Base-by-base conservation (phyloP, 2,888 invertebrate genomes). In the Lochmaea crataegi region DNA sequence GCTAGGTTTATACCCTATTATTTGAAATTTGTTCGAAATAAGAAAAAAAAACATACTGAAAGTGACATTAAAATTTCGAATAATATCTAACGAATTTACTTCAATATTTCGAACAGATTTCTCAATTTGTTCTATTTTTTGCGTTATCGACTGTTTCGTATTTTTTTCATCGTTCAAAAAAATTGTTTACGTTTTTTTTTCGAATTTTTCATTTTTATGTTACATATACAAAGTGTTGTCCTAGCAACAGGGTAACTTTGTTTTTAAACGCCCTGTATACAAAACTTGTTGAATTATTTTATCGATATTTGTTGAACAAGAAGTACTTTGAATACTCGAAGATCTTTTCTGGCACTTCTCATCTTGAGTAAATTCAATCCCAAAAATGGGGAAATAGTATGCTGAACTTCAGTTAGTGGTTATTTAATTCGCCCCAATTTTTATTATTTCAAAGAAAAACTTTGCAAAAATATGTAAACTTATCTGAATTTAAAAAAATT, bases 91-190 rank as follows among this genome's bases (percentile, higher is more conserved):
- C 2, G n/a, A n/a, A n/a, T n/a, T n/a, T n/a, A n/a, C n/a, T n/a
- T n/a, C n/a, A n/a, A 48, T 6, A 1, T 42, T 42, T n/a, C n/a
- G n/a, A 48, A 48, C 48, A 48, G 48, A 48, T 42, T 42, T 42
- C 42, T 2, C 10, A 71, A 65, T 70, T 78, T 76, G 10, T 75
- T 79, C 76, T 71, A 74, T 80, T 80, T 76, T 74, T 57, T 73
- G 53, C 66, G 63, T 68, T 75, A 60, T 68, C 77, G 72, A 78
- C 70, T 76, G 73, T 78, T 32, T 5, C 26, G 26, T 32, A 32
- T 4, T 32, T 32, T 32, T 32, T 32, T 80, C 80, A 82, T 82
- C 83, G 83, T 84, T 83, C 83, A 83, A 83, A 80, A 80, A 67
- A 73, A 75, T 80, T 80, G 78, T 77, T 81, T 80, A 79, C 42